Evolutionary conservation across 2,113 vertebrate species (phyloP).

Genomic region (Podarcis muralis): DNA sequence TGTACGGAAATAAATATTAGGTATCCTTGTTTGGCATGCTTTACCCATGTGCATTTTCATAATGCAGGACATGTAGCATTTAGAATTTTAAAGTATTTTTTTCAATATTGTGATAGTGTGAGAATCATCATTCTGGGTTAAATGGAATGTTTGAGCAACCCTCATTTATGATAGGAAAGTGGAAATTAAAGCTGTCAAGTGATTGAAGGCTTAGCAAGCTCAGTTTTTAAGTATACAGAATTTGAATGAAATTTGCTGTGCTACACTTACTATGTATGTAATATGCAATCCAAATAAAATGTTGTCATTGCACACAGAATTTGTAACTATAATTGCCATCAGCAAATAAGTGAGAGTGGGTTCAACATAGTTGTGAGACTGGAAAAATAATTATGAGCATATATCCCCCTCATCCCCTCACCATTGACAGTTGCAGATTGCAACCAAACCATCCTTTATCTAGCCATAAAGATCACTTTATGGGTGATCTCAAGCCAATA

Average conservation of each 20-base stretch:
- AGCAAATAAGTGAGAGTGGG: background rate
- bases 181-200: background rate
- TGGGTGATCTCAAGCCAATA: no score
- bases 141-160: background rate
- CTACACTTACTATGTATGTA: background rate
- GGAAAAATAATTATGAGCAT: no score
- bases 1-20: background rate
- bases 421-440: no score
- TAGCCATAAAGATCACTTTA: no score
- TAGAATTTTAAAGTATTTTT: background rate
- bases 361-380: no score
- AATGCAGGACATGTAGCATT: background rate
- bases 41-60: background rate
- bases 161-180: background rate
- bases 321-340: background rate
- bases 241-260: background rate
- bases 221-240: background rate
- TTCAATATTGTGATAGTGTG: background rate
- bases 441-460: no score
- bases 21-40: background rate
- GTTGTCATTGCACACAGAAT: background rate
- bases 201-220: background rate
- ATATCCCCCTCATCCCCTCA: no score
- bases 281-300: conserved; percentile 54
- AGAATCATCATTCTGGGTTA: background rate